phyloP scores from a whole-genome alignment of 1,140 invertebrate genomes.

The fruit fly (Drosophila melanogaster) region DNA sequence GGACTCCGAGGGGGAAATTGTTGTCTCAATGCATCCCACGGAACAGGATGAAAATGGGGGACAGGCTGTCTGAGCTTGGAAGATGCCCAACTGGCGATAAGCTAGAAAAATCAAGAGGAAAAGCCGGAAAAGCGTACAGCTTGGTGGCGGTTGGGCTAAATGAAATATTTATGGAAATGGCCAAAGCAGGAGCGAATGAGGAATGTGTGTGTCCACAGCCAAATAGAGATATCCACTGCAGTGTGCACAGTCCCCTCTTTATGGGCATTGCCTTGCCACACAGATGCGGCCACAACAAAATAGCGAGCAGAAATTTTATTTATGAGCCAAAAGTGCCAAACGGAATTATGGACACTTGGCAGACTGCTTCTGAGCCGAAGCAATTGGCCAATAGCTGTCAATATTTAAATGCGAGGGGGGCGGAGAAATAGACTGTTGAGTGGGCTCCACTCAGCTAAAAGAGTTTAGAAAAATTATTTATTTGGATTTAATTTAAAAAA shows the following conservation, averaged over 20 bases:
- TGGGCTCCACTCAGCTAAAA: not conserved
- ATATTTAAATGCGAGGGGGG: slow-evolving; percentile 62
- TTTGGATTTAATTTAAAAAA: not conserved
- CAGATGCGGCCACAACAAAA: slow-evolving; percentile 41
- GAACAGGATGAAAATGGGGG: not conserved
- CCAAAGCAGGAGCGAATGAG: slow-evolving; percentile 21
- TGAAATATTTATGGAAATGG: slow-evolving; percentile 82
- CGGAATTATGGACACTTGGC: slow-evolving; percentile 69
- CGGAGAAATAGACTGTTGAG: not conserved
- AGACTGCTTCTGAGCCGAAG: slow-evolving; percentile 44
- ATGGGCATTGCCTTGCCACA: slow-evolving; percentile 26
- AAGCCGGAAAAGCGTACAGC: slow-evolving; percentile 64
- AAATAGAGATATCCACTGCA: slow-evolving; percentile 45
- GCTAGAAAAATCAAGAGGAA: slow-evolving; percentile 46
- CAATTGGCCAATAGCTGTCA: slow-evolving; percentile 81
- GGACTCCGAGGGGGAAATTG: slow-evolving; percentile 9
- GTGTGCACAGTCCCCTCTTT: slow-evolving; percentile 35
- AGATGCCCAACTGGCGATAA: slow-evolving; percentile 72
- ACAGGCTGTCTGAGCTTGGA: slow-evolving; percentile 34
- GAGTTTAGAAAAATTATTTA: not conserved
- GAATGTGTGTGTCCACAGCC: slow-evolving; percentile 28
- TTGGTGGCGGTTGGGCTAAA: slow-evolving; percentile 68
- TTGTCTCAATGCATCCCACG: slow-evolving; percentile 3
- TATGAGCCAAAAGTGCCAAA: slow-evolving; percentile 57
- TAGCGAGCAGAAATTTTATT: slow-evolving; percentile 60